Evolutionary conservation across 2,797 vertebrate genomes (phyloP).

Genomic region (Tamandua tetradactyla): DNA sequence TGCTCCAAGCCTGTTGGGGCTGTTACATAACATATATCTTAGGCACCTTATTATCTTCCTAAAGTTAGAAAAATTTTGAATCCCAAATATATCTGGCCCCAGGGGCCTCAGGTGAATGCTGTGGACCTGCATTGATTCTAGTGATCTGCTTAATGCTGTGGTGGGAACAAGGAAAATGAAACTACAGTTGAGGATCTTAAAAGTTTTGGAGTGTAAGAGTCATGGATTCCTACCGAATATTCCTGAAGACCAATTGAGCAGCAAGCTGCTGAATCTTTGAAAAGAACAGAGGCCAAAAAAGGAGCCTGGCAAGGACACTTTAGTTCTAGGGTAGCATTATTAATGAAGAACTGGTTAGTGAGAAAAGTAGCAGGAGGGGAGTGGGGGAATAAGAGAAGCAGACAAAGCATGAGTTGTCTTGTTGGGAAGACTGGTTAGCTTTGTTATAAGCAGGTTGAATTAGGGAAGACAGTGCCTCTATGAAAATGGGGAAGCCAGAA

Average conservation of each 20-base stretch:
- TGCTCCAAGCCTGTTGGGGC: neutral
- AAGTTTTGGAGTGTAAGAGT: neutral
- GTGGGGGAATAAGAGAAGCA: neutral
- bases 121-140: neutral
- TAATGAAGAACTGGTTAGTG: neutral
- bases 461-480: neutral
- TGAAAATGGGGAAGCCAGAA: neutral
- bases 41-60: neutral
- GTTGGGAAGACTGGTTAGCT: neutral
- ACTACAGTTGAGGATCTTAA: neutral
- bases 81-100: neutral
- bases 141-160: neutral
- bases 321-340: neutral
- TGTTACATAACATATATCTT: neutral
- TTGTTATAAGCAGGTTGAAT: neutral
- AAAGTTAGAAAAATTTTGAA: slow-evolving; percentile 15
- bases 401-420: neutral
- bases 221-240: neutral
- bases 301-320: too few relatives aligned
- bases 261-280: neutral
- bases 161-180: neutral
- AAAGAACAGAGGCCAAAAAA: neutral
- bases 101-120: neutral
- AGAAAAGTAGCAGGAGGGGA: neutral
- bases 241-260: neutral